Percentiles rank a stretch among this genome's conserved stretches.
Evolutionary conservation across 53 echinoderm and acorn worm genomes (phyloP).

Genomic region (Holothuria scabra): DNA sequence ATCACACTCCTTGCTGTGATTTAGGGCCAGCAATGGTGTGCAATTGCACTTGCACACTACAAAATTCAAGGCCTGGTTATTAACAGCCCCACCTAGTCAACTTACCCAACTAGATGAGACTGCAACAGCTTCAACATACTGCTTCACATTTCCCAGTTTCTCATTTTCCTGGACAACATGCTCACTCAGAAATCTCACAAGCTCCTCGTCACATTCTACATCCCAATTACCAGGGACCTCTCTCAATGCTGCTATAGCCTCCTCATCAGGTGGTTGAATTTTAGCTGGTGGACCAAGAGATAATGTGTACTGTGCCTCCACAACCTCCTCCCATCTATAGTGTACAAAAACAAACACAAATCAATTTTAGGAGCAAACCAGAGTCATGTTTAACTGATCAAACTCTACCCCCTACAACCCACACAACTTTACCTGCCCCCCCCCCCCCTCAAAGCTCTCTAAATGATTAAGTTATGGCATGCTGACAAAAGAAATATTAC

Average conservation of each 20-base stretch:
- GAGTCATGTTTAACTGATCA: too few species aligned
- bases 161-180: conserved; percentile 88
- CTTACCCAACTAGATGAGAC: conserved; percentile 89
- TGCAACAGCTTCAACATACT: conserved; percentile 92
- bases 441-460: too few species aligned
- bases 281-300: conserved; percentile 51
- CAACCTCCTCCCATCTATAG: conserved; percentile 87
- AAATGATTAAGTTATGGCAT: too few species aligned
- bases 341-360: not conserved
- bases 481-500: too few species aligned
- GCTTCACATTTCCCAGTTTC: conserved; percentile 86
- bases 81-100: not conserved
- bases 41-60: too few species aligned
- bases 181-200: conserved; percentile 85
- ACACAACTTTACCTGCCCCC: too few species aligned
- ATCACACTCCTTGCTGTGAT: too few species aligned
- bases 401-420: too few species aligned
- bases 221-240: conserved; percentile 77
- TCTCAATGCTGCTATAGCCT: conserved; percentile 60
- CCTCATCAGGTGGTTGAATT: conserved; percentile 64
- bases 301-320: conserved; percentile 79
- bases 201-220: conserved; percentile 91
- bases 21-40: too few species aligned
- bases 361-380: too few species aligned
- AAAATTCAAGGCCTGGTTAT: too few species aligned